Evolutionary conservation across 1,140 invertebrate species (phyloP), one percentile per base, ranked within the genome.

Genomic region (Cydia amplana): DNA sequence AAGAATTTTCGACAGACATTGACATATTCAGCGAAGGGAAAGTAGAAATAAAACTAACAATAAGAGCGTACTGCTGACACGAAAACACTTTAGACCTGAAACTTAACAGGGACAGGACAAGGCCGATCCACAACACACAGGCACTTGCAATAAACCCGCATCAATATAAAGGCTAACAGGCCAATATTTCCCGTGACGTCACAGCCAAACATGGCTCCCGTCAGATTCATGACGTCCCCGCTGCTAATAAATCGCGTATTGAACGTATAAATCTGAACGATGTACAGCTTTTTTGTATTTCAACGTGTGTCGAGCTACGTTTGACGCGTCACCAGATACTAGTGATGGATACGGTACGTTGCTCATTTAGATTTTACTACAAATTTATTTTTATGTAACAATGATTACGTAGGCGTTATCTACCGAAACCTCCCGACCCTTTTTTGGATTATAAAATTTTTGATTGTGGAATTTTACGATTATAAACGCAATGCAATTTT

Each of bases 201-300:
- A 84, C 40, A 20, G 14, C 23, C 81, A 77, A 78, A 73, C 60
- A 75, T 63, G 23, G 43, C 43, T 40, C 43, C 55, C 73, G 74
- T 73, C 80, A 75, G 75, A 82, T 82, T 82, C 82, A 83, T 82
- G 79, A 75, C 51, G 74, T 72, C 74, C 73, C 28, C 32, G 60
- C 73, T 72, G 73, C 77, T 76, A 79, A 84, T 81, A 84, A 82
- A 84, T 84, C 81, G 77, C 72, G 70, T 67, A 77, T 80, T 78
- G 75, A 55, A 74, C 76, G 60, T 32, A 80, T 84, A 84, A 82
- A 84, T 84, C 80, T 74, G 16, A n/a, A 60, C 67, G 75, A 81
- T 83, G 70, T 80, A 77, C 73, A 60, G 74, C 67, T 76, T 77
- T 77, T 79, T 78, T 36, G 16, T n/a, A 70, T 82, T 79, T 78